Percentiles rank a stretch among this genome's conserved stretches.
Evolutionary conservation across 2,797 vertebrate genomes (phyloP).

Genomic region (Knipowitschia caucasica): DNA sequence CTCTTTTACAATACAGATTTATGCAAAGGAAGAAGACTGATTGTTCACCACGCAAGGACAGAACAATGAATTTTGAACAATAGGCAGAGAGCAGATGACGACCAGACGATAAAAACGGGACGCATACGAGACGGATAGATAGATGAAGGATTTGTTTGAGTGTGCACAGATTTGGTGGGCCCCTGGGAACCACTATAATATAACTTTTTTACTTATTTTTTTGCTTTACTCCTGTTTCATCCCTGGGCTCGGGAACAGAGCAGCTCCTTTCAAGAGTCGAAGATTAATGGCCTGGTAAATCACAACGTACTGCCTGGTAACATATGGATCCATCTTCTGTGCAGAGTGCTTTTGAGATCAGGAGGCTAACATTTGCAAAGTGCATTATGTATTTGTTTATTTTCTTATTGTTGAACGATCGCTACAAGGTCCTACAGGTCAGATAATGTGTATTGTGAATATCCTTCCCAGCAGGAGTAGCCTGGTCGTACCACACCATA

Average conservation of each 20-base stretch:
- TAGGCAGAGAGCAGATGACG: slow-evolving; percentile 30
- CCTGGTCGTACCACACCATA: too few relatives aligned
- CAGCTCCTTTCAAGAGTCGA: slow-evolving; percentile 39
- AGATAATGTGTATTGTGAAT: too few relatives aligned
- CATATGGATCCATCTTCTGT: slow-evolving; percentile 25
- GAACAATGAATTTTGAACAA: slow-evolving; percentile 17
- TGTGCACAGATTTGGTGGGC: slow-evolving; percentile 42
- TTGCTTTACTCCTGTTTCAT: slow-evolving; percentile 15
- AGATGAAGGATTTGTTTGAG: slow-evolving; percentile 42
- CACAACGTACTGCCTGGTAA: slow-evolving; percentile 25
- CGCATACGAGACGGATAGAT: slow-evolving; percentile 30
- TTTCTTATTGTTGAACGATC: too few relatives aligned
- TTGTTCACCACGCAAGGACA: slow-evolving; percentile 15
- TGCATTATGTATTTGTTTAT: background rate
- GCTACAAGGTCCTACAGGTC: too few relatives aligned
- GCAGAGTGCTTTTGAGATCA: slow-evolving; percentile 16
- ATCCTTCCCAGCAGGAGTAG: too few relatives aligned
- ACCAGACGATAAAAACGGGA: slow-evolving; percentile 24
- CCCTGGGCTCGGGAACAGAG: slow-evolving; percentile 21
- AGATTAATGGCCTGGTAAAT: slow-evolving; percentile 60
- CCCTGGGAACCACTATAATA: slow-evolving; percentile 37
- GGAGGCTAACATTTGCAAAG: slow-evolving; percentile 1
- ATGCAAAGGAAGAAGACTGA: slow-evolving; percentile 16
- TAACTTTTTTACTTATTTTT: slow-evolving; percentile 15
- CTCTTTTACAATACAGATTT: slow-evolving; percentile 12